Conservation (phyloP, 1,140 invertebrate genomes). For the Maconellicoccus hirsutus region DNA sequence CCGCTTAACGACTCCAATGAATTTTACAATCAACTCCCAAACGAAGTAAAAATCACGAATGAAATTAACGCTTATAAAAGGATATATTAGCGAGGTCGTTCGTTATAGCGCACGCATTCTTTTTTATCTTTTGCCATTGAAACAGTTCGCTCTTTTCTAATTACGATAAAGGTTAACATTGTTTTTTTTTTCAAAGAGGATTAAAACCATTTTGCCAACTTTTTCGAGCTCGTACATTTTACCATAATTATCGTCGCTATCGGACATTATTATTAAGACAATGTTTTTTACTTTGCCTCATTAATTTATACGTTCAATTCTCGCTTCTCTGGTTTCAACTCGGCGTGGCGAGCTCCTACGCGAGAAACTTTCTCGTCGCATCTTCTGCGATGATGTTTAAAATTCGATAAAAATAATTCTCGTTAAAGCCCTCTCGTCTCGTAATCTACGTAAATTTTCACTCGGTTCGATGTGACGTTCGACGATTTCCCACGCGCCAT, state of each 20-base stretch:
- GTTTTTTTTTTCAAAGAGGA: background rate
- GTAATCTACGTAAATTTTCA: no score
- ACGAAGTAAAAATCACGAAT: background rate
- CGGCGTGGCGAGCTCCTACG: no score
- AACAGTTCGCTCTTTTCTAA: background rate
- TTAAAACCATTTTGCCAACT: background rate
- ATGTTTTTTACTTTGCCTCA: conserved; percentile 4
- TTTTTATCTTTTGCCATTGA: background rate
- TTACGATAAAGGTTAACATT: conserved; percentile 4
- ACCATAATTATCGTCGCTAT: background rate
- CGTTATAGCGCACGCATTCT: background rate
- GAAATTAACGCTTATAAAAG: background rate
- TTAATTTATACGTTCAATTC: background rate
- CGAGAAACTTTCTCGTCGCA: no score
- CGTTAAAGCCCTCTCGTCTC: no score
- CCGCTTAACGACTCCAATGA: conserved; percentile 1
- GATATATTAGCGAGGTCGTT: background rate
- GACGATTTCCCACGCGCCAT: no score
- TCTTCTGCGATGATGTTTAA: no score
- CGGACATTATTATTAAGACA: conserved; percentile 5
- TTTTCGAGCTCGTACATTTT: background rate
- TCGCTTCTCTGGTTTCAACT: no score
- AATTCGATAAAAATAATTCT: no score
- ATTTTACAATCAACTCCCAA: background rate
- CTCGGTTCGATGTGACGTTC: no score